Evolutionary conservation across 2,888 invertebrate species (phyloP).

Genomic region (Caenorhabditis zanzibari): DNA sequence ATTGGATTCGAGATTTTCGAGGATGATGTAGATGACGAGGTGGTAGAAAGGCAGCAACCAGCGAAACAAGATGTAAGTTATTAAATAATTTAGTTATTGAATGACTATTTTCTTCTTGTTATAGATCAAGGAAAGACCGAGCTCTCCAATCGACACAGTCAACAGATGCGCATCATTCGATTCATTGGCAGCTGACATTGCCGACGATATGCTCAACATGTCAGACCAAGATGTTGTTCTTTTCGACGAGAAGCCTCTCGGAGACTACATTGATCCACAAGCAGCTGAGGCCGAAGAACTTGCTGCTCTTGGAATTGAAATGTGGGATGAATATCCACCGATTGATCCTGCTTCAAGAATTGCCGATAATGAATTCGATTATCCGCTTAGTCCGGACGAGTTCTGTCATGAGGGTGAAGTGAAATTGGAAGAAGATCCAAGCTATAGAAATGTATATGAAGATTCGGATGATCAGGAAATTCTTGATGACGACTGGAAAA

Average conservation of each 20-base stretch:
- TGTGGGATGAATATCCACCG: constrained; percentile 56
- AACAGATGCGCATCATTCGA: constrained; percentile 31
- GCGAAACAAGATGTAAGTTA: neutral
- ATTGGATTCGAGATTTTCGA: constrained; percentile 37
- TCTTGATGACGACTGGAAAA: neutral
- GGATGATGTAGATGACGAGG: constrained; percentile 35
- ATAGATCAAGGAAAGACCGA: constrained; percentile 4
- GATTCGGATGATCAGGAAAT: neutral
- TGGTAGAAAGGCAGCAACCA: neutral
- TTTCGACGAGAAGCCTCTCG: constrained; percentile 10
- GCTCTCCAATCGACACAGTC: constrained; percentile 28
- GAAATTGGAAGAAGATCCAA: constrained; percentile 15
- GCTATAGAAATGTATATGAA: neutral
- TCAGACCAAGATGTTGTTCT: constrained; percentile 28
- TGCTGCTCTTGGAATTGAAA: constrained; percentile 25
- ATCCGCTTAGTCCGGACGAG: constrained; percentile 11
- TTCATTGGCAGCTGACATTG: constrained; percentile 39
- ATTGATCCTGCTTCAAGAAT: constrained; percentile 53
- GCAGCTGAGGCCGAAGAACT: constrained; percentile 4
- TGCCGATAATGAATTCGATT: constrained; percentile 23
- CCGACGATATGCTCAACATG: constrained; percentile 38
- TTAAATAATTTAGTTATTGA: neutral
- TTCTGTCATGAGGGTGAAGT: constrained; percentile 20
- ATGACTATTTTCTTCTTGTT: constrained; percentile 1
- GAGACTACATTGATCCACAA: constrained; percentile 12